These are phyloP conservation scores for Lasioglossum baleicum DNA, from an alignment of 1,140 invertebrate species.

Conservation along the genomic window DNA sequence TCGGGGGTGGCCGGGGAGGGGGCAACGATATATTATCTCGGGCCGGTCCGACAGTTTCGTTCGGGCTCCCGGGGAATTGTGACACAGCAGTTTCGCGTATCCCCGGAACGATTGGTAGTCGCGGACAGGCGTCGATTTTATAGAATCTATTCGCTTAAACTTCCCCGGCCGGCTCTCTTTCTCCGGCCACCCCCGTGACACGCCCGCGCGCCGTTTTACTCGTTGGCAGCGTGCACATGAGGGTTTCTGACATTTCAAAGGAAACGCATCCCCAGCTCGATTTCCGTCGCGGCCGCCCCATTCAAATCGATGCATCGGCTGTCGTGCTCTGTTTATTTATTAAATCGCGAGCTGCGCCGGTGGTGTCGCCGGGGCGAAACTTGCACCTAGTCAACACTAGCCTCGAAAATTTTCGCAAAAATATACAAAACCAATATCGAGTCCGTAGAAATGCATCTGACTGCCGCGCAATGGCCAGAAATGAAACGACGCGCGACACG, in stretches of 20 bases:
- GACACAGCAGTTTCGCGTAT: conserved; percentile 3
- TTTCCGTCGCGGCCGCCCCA: conserved; percentile 31
- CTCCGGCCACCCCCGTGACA: too few species aligned
- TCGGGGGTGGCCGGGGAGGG: not conserved
- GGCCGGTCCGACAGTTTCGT: not conserved
- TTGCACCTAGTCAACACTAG: too few species aligned
- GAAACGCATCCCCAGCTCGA: conserved; percentile 32
- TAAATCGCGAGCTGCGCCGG: not conserved
- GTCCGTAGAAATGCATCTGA: too few species aligned
- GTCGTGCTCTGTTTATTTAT: conserved; percentile 40
- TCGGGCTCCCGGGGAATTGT: not conserved
- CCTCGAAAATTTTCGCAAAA: too few species aligned
- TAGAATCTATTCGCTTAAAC: conserved; percentile 12
- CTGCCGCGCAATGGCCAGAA: too few species aligned
- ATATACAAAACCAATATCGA: too few species aligned
- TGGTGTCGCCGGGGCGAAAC: too few species aligned
- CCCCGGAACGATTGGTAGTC: not conserved
- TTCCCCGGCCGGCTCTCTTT: not conserved
- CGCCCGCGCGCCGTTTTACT: too few species aligned
- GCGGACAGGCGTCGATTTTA: conserved; percentile 5
- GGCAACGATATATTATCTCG: conserved; percentile 9
- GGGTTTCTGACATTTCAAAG: conserved; percentile 43
- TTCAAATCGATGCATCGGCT: conserved; percentile 40
- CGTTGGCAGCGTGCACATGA: not conserved
- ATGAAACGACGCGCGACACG: too few species aligned